phyloP scores from a whole-genome alignment of 1,140 invertebrate species.

The Protaetia brevitarsis region DNA sequence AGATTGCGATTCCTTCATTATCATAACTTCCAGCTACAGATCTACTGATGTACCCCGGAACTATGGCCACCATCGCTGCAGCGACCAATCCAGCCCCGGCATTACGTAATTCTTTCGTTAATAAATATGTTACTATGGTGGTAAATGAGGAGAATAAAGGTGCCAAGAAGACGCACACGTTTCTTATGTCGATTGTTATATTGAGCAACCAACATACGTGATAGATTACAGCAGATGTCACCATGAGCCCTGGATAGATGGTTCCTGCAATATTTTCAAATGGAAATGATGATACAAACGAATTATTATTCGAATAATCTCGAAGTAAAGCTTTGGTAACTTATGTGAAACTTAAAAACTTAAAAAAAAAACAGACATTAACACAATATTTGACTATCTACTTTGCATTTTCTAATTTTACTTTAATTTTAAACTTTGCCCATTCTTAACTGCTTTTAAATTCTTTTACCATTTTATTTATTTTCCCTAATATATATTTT shows the following conservation, averaged over 20 bases:
- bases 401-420: too few relatives aligned
- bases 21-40: constrained; percentile 98
- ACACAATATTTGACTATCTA: too few relatives aligned
- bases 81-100: constrained; percentile 89
- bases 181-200: constrained; percentile 93
- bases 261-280: constrained; percentile 82
- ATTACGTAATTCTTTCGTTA: constrained; percentile 94
- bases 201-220: constrained; percentile 85
- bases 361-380: too few relatives aligned
- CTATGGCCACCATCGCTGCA: constrained; percentile 92
- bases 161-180: constrained; percentile 97
- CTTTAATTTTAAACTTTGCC: too few relatives aligned
- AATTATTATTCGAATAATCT: not conserved
- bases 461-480: too few relatives aligned
- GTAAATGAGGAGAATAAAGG: constrained; percentile 96
- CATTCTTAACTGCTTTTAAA: too few relatives aligned
- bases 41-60: constrained; percentile 95
- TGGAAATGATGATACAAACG: too few relatives aligned
- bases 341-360: too few relatives aligned
- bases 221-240: constrained; percentile 92
- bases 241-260: constrained; percentile 97
- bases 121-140: constrained; percentile 90
- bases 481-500: too few relatives aligned
- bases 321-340: too few relatives aligned
- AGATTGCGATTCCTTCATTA: constrained; percentile 98